A percentile compares a stretch with the other conserved stretches of the same genome.
phyloP scores from a whole-genome alignment of 2,797 vertebrate genomes.

The Lepus townsendii region DNA sequence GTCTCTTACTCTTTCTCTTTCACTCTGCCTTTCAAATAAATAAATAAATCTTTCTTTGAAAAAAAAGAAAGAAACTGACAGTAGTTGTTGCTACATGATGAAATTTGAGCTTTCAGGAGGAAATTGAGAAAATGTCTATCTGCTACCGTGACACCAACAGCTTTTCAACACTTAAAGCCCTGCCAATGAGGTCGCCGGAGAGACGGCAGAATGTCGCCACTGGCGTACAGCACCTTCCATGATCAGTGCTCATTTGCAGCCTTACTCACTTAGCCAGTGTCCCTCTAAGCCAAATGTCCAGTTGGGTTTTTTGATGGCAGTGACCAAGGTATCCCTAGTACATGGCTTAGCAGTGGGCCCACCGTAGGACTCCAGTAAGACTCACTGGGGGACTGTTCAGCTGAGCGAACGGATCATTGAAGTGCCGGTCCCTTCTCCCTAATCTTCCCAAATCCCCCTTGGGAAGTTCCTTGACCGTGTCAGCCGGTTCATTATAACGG shows the following conservation, averaged over 20 bases:
- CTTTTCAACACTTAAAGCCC: background rate
- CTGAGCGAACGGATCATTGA: background rate
- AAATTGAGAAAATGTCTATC: constrained; percentile 9
- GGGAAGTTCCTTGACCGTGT: background rate
- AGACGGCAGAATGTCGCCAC: background rate
- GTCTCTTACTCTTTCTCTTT: too few relatives aligned
- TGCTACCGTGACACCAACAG: background rate
- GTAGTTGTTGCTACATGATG: background rate
- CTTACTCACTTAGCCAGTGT: background rate
- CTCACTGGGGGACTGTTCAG: background rate
- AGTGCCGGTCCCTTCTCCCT: background rate
- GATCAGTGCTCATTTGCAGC: background rate
- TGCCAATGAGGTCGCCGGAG: background rate
- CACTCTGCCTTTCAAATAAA: too few relatives aligned
- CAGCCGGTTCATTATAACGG: background rate
- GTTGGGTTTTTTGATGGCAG: background rate
- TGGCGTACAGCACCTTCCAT: background rate
- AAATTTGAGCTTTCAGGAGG: background rate
- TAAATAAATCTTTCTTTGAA: too few relatives aligned
- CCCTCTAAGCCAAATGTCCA: background rate
- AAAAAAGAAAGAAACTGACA: background rate
- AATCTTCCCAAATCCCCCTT: background rate
- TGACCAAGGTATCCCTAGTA: background rate
- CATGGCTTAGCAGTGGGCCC: background rate
- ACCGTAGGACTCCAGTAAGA: constrained; percentile 22